A percentile compares a stretch with the other conserved stretches of the same genome.
Conservation (phyloP, 2,113 vertebrate species). For the Atractosteus spatula region DNA sequence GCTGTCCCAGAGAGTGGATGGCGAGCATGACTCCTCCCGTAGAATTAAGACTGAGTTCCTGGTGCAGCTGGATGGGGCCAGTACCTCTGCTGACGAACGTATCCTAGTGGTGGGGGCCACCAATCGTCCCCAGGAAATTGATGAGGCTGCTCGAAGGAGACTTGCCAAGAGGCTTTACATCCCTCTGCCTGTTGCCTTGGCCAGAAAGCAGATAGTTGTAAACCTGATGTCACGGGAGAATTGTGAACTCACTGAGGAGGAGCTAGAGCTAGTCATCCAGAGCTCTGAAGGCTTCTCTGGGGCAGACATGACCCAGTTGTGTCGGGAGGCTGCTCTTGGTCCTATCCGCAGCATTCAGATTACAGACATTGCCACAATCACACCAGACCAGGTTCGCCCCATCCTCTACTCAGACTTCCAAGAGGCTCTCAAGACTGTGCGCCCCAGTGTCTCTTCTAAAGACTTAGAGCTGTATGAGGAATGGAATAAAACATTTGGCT, state of each 20-base stretch:
- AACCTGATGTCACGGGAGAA: conserved; percentile 80
- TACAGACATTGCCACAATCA: conserved; percentile 82
- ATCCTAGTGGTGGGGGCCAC: conserved; percentile 93
- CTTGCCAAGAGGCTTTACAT: conserved; percentile 90
- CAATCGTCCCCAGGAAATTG: conserved; percentile 92
- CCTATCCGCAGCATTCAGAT: conserved; percentile 87
- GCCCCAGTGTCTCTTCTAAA: conserved; percentile 82
- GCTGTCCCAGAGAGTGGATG: conserved; percentile 86
- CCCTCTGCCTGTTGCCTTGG: conserved; percentile 81
- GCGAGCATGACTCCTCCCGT: conserved; percentile 90
- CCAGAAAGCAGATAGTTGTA: conserved; percentile 80
- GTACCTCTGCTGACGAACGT: conserved; percentile 88
- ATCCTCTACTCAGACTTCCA: conserved; percentile 83
- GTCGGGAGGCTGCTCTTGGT: conserved; percentile 88
- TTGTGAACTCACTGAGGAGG: conserved; percentile 68
- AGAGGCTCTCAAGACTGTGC: conserved; percentile 79
- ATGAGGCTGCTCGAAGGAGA: conserved; percentile 88
- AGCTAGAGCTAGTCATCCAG: conserved; percentile 70
- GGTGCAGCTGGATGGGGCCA: conserved; percentile 89
- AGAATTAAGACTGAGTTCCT: conserved; percentile 96
- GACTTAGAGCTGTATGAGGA: conserved; percentile 88
- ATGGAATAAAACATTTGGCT: conserved; percentile 92
- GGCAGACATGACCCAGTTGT: conserved; percentile 93
- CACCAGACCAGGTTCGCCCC: conserved; percentile 80
- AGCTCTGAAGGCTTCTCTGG: conserved; percentile 83